Evolutionary conservation across 2,113 vertebrate species (phyloP).

Genomic region (Scytalopus superciliaris): DNA sequence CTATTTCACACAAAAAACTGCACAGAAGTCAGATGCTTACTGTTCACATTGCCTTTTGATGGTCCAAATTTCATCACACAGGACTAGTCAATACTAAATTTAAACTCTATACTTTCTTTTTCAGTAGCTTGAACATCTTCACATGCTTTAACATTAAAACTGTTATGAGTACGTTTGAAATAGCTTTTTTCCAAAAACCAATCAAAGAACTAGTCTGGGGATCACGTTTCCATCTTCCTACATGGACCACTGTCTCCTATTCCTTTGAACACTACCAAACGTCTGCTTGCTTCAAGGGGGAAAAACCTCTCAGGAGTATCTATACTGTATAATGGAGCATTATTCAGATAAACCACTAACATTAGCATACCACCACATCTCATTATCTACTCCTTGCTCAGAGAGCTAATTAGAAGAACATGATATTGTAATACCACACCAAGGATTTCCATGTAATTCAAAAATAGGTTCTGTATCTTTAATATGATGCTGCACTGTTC

Average conservation of each 20-base stretch:
- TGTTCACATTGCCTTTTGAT: not conserved
- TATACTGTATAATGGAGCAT: not conserved
- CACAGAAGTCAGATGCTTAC: not conserved
- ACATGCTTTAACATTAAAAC: not conserved
- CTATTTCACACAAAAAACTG: not conserved
- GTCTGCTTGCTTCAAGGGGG: not conserved
- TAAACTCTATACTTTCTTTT: not conserved
- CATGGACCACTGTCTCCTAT: rapidly evolving
- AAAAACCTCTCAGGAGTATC: not conserved
- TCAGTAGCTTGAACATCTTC: not conserved
- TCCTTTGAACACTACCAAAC: not conserved
- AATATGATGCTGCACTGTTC: not conserved
- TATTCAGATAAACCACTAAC: not conserved
- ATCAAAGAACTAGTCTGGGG: not conserved
- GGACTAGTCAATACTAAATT: not conserved
- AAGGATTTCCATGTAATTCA: not conserved
- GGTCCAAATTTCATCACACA: not conserved
- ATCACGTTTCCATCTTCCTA: not conserved
- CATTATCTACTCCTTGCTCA: not conserved
- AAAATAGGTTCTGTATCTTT: not conserved
- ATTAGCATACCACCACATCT: not conserved
- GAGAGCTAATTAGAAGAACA: not conserved
- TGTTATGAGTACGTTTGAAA: not conserved
- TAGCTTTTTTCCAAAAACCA: not conserved
- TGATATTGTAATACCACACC: not conserved